These are phyloP conservation scores for Strix aluco DNA, from an alignment of 2,113 vertebrate genomes.

Conservation along the genomic window DNA sequence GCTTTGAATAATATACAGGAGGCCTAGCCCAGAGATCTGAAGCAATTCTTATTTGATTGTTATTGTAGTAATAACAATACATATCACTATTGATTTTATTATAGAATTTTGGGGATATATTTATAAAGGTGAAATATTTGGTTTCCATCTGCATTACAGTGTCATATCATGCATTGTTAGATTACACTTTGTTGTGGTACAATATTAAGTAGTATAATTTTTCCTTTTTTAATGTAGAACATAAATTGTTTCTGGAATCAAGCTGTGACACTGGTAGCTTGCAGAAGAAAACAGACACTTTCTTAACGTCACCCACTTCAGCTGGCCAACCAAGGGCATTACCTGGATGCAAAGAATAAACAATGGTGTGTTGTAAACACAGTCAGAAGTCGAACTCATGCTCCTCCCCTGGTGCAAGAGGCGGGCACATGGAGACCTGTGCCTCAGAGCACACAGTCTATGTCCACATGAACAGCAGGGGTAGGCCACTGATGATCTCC, in stretches of 20 bases:
- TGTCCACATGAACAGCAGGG: background rate
- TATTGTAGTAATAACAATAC: background rate
- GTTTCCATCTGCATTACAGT: background rate
- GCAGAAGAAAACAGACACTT: background rate
- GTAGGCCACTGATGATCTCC: background rate
- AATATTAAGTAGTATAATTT: background rate
- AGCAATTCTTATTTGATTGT: background rate
- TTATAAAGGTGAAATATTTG: background rate
- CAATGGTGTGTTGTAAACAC: background rate
- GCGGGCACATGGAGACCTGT: background rate
- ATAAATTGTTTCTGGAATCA: background rate
- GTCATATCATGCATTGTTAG: background rate
- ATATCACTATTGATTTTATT: background rate
- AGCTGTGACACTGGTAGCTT: background rate
- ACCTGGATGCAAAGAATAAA: background rate
- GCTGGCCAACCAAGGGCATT: background rate
- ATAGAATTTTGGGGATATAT: background rate
- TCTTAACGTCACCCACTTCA: background rate
- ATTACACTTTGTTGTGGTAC: background rate
- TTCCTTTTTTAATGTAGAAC: background rate
- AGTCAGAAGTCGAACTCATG: background rate
- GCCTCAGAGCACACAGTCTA: background rate
- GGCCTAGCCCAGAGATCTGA: background rate
- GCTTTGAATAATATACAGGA: background rate
- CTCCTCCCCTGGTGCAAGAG: background rate